Percentiles rank a stretch among this genome's conserved stretches.
Conservation (phyloP, 2,888 invertebrate genomes). For the Neoascia interrupta region DNA sequence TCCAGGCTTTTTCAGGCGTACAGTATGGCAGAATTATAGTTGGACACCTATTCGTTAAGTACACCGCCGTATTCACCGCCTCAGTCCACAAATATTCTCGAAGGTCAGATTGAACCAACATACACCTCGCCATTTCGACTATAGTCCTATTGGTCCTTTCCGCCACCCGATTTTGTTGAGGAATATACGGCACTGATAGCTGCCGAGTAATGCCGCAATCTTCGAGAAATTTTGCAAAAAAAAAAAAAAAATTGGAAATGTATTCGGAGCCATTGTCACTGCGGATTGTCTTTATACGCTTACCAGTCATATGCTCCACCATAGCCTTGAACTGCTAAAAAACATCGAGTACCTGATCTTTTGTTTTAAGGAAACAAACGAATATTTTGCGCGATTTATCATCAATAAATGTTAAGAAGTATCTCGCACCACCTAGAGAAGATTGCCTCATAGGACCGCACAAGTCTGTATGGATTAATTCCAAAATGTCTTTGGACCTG, state of each 20-base stretch:
- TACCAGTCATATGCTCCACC: constrained; percentile 48
- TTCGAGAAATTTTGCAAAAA: constrained; percentile 35
- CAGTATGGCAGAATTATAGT: constrained; percentile 18
- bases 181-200: constrained; percentile 45
- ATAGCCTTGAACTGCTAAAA: constrained; percentile 52
- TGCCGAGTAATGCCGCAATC: constrained; percentile 23
- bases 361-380: constrained; percentile 59
- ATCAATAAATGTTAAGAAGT: constrained; percentile 65
- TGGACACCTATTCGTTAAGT: constrained; percentile 41
- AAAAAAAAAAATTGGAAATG: constrained; percentile 19
- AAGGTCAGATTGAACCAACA: constrained; percentile 70
- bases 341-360: constrained; percentile 34
- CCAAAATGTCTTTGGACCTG: constrained; percentile 33
- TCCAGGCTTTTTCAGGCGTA: constrained; percentile 57
- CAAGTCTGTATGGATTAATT: constrained; percentile 57
- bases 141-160: constrained; percentile 52
- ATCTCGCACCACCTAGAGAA: constrained; percentile 60
- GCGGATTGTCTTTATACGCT: constrained; percentile 46
- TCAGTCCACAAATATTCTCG: constrained; percentile 70
- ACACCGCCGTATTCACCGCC: constrained; percentile 57
- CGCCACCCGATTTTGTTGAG: constrained; percentile 63
- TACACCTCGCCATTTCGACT: constrained; percentile 69
- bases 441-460: constrained; percentile 57
- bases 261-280: constrained; percentile 60
- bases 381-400: constrained; percentile 46